Evolutionary conservation across 2,888 invertebrate genomes (phyloP), one percentile per base, ranked within the genome.

Genomic region (Euzophera pinguis): DNA sequence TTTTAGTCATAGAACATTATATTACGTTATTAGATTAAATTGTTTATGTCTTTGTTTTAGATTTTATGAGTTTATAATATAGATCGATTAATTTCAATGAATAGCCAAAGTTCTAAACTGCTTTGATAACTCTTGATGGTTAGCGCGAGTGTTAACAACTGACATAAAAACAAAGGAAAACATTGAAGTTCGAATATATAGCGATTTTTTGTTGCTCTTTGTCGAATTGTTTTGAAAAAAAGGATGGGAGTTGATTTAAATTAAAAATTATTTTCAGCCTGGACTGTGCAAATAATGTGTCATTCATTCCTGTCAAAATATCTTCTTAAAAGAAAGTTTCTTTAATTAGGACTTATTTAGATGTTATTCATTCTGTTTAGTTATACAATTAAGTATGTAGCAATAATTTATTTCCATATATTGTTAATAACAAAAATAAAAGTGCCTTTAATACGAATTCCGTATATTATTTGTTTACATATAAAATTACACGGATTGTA

Each of bases 31-130:
- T 22, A 79, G 70, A 71, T 81, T 66, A 79, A 81, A 85, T 84
- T 83, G 83, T 88, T 87, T 85, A 84, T 80, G 72, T 72, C 65
- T 69, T 81, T 82, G 82, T 86, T 87, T 82, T 79, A 82, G 81
- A 76, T 77, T 81, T 75, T 78, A 76, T 71, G 71, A 80, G 79
- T 81, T 80, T 81, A 78, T 78, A 69, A 64, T 64, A 72, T 75
- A 56, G 50, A 53, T 41, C 68, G 69, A 72, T 66, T 72, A 68
- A 67, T 69, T 45, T 70, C 57, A 69, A 63, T 68, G 59, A 61
- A 62, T 75, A 77, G 77, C 84, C 84, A 85, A 84, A 85, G 83
- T 58, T 60, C 54, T 56, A 53, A 35, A 43, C 47, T 52, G 48
- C 10, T 45, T 45, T 45, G 8, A 45, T 29, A 45, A 12, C 13